phyloP scores from a whole-genome alignment of 2,797 vertebrate species.

The Helarctos malayanus region DNA sequence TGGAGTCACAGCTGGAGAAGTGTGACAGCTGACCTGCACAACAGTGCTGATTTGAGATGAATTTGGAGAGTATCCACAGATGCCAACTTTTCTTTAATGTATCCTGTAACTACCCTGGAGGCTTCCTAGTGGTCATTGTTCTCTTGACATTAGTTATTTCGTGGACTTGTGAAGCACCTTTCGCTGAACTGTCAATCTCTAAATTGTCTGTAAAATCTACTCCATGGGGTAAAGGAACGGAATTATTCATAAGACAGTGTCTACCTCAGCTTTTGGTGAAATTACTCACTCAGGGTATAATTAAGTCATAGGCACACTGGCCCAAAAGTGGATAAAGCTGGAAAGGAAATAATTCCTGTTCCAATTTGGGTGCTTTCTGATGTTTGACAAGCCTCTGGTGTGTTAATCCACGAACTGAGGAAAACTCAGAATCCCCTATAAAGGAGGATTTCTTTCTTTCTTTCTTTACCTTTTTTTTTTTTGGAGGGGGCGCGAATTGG shows the following conservation, averaged over 20 bases:
- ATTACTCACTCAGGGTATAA: slow-evolving; percentile 66
- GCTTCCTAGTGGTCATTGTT: neutral
- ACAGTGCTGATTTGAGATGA: neutral
- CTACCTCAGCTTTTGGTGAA: slow-evolving; percentile 4
- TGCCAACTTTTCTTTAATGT: neutral
- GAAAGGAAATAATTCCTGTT: neutral
- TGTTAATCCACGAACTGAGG: neutral
- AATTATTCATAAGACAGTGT: slow-evolving; percentile 64
- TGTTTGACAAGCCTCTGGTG: slow-evolving; percentile 3
- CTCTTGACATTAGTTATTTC: neutral
- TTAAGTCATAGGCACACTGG: slow-evolving; percentile 14
- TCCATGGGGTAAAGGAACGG: neutral
- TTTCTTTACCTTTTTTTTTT: neutral
- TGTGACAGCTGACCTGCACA: neutral
- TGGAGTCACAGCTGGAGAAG: neutral
- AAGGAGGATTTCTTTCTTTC: neutral
- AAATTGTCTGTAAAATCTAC: slow-evolving; percentile 50
- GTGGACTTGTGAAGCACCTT: neutral
- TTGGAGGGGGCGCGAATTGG: neutral
- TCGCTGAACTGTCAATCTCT: slow-evolving; percentile 48
- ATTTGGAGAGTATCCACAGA: neutral
- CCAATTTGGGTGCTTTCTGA: neutral
- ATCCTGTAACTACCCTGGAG: neutral
- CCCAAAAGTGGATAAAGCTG: neutral
- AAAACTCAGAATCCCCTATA: neutral